phyloP scores from a whole-genome alignment of 2,113 vertebrate species.

The Misgurnus anguillicaudatus region DNA sequence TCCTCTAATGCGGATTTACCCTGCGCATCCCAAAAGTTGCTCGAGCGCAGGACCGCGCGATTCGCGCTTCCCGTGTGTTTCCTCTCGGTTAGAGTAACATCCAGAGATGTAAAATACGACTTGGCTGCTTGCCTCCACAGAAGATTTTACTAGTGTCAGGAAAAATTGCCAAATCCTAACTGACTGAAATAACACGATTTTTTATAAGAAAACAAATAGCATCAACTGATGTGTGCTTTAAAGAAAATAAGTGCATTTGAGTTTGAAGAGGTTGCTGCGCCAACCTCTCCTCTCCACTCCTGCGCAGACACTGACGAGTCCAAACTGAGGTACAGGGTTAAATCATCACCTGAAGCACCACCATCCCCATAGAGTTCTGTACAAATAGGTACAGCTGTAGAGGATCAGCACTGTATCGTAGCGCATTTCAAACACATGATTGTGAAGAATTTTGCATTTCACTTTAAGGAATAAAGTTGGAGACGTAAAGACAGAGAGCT shows the following conservation, averaged over 20 bases:
- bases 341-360: slow-evolving; percentile 19
- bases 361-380: slow-evolving; percentile 1
- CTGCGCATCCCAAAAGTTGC: slow-evolving; percentile 34
- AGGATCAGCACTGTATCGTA: background rate
- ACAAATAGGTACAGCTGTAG: background rate
- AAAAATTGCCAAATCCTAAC: background rate
- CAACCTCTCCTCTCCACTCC: slow-evolving; percentile 25
- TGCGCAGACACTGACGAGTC: background rate
- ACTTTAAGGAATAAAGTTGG: background rate
- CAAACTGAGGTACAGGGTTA: slow-evolving; percentile 30
- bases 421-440: background rate
- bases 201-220: background rate
- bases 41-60: slow-evolving; percentile 10
- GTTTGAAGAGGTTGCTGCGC: slow-evolving; percentile 11
- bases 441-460: background rate
- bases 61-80: background rate
- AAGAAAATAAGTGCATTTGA: slow-evolving; percentile 8
- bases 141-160: background rate
- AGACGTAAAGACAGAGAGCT: background rate
- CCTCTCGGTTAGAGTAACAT: background rate
- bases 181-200: background rate
- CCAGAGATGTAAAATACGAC: background rate
- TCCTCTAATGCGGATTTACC: slow-evolving; percentile 32
- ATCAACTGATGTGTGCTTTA: background rate
- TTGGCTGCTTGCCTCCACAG: background rate